Percentiles rank a stretch among this genome's conserved stretches.
phyloP scores from a whole-genome alignment of 2,888 invertebrate species.

The Gasteruption jaculator region DNA sequence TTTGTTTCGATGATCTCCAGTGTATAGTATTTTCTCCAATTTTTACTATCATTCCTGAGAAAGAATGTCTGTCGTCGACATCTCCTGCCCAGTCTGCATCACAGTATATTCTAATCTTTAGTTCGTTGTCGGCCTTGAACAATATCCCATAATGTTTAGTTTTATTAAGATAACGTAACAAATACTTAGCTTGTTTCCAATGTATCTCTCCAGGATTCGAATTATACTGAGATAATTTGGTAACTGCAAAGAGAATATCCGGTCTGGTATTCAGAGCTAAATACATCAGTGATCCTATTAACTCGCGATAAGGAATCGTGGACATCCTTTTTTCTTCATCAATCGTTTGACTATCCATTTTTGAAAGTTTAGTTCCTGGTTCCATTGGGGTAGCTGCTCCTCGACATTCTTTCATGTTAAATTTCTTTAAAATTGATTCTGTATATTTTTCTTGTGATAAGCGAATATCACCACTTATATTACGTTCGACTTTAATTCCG shows the following conservation, averaged over 20 bases:
- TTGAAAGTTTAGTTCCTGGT: too few relatives aligned
- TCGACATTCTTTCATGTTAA: too few relatives aligned
- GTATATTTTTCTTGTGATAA: too few relatives aligned
- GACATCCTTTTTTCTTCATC: constrained; percentile 1
- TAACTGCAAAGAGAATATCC: constrained; percentile 15
- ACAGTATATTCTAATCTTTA: background rate
- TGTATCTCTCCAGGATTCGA: constrained; percentile 9
- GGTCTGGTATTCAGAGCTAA: constrained; percentile 13
- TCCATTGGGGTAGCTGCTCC: too few relatives aligned
- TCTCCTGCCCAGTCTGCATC: constrained; percentile 11
- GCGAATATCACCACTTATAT: too few relatives aligned
- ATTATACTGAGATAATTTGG: constrained; percentile 7
- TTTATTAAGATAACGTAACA: constrained; percentile 13
- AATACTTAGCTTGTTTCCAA: constrained; percentile 12
- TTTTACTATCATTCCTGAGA: background rate
- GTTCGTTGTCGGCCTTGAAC: background rate
- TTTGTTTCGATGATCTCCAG: constrained; percentile 7
- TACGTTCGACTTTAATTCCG: constrained; percentile 12
- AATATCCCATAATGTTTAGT: constrained; percentile 2
- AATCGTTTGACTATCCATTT: too few relatives aligned
- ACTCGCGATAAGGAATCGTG: constrained; percentile 12
- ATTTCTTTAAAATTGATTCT: too few relatives aligned
- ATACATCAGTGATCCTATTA: constrained; percentile 14
- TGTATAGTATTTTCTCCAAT: background rate
- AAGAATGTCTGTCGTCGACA: constrained; percentile 9